These are phyloP conservation scores for Penaeus chinensis DNA, from an alignment of 1,140 invertebrate genomes.

Conservation along the genomic window DNA sequence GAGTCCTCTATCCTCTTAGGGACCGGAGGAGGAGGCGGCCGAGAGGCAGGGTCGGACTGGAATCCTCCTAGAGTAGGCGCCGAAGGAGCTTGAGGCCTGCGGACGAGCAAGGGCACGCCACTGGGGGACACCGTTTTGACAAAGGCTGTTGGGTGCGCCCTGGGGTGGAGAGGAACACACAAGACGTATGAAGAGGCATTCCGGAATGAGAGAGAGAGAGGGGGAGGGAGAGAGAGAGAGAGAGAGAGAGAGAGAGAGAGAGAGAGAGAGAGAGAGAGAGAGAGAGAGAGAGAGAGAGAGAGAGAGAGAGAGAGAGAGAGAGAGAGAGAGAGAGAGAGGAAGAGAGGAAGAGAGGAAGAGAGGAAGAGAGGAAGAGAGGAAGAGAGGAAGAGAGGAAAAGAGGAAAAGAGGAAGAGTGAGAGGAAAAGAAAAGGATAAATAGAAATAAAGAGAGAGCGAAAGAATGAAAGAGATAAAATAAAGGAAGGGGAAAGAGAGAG, in stretches of 20 bases:
- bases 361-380: too few species aligned
- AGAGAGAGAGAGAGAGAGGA: slow-evolving; percentile 1
- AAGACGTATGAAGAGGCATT: slow-evolving; percentile 37
- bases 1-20: neutral
- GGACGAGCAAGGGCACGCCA: neutral
- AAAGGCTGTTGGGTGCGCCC: neutral
- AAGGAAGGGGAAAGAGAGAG: neutral
- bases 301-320: neutral
- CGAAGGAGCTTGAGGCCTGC: neutral
- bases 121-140: neutral
- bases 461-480: neutral
- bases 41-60: too few species aligned
- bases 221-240: slow-evolving; percentile 19
- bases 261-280: slow-evolving; percentile 26
- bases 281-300: slow-evolving; percentile 15
- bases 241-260: slow-evolving; percentile 6
- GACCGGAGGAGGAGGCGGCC: neutral
- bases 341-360: neutral
- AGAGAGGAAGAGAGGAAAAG: too few species aligned
- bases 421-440: too few species aligned
- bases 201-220: neutral
- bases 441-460: neutral
- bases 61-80: neutral
- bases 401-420: too few species aligned
- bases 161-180: slow-evolving; percentile 7